A percentile compares a stretch with the other conserved stretches of the same genome.
Evolutionary conservation across 1,140 invertebrate genomes (phyloP).

Genomic region (Caerostris darwini): DNA sequence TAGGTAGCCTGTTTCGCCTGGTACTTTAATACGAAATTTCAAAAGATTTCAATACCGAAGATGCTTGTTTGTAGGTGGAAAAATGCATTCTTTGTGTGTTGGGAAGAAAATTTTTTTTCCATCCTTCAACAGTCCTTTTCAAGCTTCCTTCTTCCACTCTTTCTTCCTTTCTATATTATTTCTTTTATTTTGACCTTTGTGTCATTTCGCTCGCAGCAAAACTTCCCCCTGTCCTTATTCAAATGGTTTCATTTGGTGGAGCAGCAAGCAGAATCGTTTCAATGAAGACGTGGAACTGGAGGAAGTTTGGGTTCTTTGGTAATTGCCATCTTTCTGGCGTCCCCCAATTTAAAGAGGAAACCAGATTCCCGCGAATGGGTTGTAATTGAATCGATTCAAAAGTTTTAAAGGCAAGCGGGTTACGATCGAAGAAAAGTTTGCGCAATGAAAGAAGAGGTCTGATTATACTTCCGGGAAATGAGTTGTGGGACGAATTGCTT

Average conservation of each 20-base stretch:
- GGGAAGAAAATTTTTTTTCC: neutral
- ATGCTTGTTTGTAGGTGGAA: neutral
- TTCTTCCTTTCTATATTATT: neutral
- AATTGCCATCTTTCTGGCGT: neutral
- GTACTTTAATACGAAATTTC: neutral
- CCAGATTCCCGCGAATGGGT: neutral
- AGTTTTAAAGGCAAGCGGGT: neutral
- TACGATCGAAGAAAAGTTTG: neutral
- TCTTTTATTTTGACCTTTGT: neutral
- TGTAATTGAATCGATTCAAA: slow-evolving; percentile 19
- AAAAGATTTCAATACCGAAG: neutral
- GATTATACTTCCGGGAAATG: no score
- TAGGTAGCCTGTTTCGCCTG: neutral
- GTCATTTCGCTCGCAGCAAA: neutral
- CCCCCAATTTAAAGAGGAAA: neutral
- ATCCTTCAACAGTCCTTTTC: neutral
- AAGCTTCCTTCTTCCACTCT: neutral
- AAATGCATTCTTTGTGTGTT: slow-evolving; percentile 11
- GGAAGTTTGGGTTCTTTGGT: slow-evolving; percentile 9
- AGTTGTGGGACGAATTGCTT: no score
- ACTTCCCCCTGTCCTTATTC: neutral
- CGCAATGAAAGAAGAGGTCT: no score
- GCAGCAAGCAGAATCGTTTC: neutral
- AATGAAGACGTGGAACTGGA: neutral
- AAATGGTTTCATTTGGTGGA: neutral